Base-by-base conservation (phyloP, 2,113 vertebrate species). In the Conger conger region DNA sequence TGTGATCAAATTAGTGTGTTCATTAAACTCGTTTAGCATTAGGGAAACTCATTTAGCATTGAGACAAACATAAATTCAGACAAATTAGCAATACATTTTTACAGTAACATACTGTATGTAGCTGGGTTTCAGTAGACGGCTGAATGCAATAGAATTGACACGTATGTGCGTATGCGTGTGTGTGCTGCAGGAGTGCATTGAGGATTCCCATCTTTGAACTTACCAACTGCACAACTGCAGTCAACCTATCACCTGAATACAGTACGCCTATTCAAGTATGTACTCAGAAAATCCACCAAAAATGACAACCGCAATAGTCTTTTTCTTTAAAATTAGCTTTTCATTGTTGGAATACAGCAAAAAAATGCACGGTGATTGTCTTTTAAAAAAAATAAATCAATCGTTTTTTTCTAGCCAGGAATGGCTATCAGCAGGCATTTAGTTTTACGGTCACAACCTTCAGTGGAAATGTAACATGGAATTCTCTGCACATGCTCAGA, bases 321-420 rank as follows among this genome's bases (percentile, higher is more conserved):
- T 80, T 57, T 82, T 86, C 81, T 83, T 86, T 86, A 33, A 42
- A 86, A 82, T 76, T 27, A 79, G 76, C 45, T 17, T 79, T 79
- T 86, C 50, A 83, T 77, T 77, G 40, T 83, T 78, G 73, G n/a
- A 78, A 57, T 86, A 57, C 60, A 83, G 81, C 54, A 60, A 86
- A 86, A 77, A 83, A 79, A 82, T n/a, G 76, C 53, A 82, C 20
- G 37, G 76, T 82, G 85, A 86, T 86, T 86, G 85, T 86, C 85
- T 50, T 79, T 79, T 27, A 4, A 63, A 63, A 63, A 63, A 63
- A 50, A 50, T 42, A 42, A 42, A 57, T 57, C 15, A 57, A 53
- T 63, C 20, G 27, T 27, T 57, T 79, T 78, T 42, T 68, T 53
- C 37, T 82, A 16, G 38, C 54, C 84, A 42, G 53, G 79, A 79